Percentiles rank a stretch among this genome's conserved stretches.
These are phyloP conservation scores for Antheraea assamensis DNA, from an alignment of 2,888 invertebrate species.

Conservation along the genomic window DNA sequence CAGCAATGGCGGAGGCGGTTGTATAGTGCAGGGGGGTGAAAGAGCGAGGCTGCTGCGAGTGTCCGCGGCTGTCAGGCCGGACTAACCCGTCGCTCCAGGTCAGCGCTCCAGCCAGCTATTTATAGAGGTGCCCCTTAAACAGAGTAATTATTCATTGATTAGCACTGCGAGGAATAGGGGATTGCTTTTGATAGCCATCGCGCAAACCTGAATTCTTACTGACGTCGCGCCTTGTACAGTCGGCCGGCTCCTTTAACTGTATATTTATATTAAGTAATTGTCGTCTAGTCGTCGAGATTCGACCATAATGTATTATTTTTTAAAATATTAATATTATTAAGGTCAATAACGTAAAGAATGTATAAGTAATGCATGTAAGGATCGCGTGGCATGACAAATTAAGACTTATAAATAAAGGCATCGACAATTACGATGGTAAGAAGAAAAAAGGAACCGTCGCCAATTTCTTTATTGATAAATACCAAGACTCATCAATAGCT, in stretches of 20 bases:
- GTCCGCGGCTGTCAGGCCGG: conserved; percentile 79
- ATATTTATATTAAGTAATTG: conserved; percentile 10
- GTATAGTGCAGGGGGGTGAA: conserved; percentile 36
- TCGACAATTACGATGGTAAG: too few species aligned
- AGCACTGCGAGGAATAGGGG: conserved; percentile 81
- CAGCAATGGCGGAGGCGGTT: conserved; percentile 37
- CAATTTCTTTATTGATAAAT: too few species aligned
- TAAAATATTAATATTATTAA: too few species aligned
- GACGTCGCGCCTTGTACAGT: conserved; percentile 54
- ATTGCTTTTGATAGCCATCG: conserved; percentile 81
- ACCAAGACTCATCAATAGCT: too few species aligned
- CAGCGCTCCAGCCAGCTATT: conserved; percentile 82
- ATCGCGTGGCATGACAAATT: too few species aligned
- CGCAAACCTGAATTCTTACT: conserved; percentile 76
- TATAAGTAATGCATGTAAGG: too few species aligned
- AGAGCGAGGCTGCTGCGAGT: conserved; percentile 68
- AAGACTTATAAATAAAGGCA: too few species aligned
- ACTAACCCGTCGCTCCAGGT: conserved; percentile 82
- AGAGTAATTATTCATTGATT: conserved; percentile 83
- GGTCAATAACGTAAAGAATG: too few species aligned
- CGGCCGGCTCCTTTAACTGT: conserved; percentile 16
- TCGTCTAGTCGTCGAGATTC: too few species aligned
- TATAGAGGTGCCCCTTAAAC: conserved; percentile 82
- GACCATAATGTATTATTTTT: too few species aligned
- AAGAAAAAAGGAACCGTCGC: too few species aligned